A percentile compares a stretch with the other conserved stretches of the same genome.
These are phyloP conservation scores for Arenicola marina DNA, from an alignment of 2,888 invertebrate species.

Conservation along the genomic window DNA sequence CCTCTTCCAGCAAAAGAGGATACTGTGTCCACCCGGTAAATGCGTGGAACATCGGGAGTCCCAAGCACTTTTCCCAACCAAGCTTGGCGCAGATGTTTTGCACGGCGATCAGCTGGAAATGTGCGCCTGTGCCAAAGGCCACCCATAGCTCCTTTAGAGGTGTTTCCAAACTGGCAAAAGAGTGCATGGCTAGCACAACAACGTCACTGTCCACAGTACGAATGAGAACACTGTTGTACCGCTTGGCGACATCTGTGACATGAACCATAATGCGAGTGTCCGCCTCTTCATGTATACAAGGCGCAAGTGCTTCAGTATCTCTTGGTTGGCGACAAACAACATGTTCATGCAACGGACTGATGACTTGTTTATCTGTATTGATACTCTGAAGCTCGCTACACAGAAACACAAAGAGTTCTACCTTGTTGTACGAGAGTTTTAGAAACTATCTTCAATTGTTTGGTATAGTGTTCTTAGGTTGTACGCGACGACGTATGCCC, in stretches of 20 bases:
- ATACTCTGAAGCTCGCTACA: not conserved
- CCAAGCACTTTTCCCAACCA: conserved; percentile 17
- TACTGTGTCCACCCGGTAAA: conserved; percentile 32
- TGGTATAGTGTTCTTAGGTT: conserved; percentile 13
- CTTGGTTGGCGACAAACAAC: conserved; percentile 7
- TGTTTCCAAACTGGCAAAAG: not conserved
- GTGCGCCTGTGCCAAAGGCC: conserved; percentile 27
- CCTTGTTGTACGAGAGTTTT: conserved; percentile 11
- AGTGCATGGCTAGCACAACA: conserved; percentile 19
- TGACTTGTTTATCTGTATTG: conserved; percentile 12
- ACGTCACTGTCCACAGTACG: conserved; percentile 34
- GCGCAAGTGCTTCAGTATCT: conserved; percentile 1
- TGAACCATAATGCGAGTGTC: conserved; percentile 29
- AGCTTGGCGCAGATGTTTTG: conserved; percentile 20
- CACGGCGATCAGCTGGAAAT: conserved; percentile 26
- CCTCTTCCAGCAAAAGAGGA: conserved; percentile 13
- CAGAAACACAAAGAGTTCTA: conserved; percentile 21
- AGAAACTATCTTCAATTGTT: conserved; percentile 26
- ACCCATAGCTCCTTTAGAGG: conserved; percentile 8
- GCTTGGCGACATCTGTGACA: conserved; percentile 15
- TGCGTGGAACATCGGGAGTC: conserved; percentile 25
- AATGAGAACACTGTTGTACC: conserved; percentile 13
- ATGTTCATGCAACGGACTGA: conserved; percentile 10
- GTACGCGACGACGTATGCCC: conserved; percentile 20
- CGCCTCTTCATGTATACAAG: conserved; percentile 24